These are phyloP conservation scores for Nemotelus nigrinus DNA, from an alignment of 2,888 invertebrate species.

Conservation along the genomic window DNA sequence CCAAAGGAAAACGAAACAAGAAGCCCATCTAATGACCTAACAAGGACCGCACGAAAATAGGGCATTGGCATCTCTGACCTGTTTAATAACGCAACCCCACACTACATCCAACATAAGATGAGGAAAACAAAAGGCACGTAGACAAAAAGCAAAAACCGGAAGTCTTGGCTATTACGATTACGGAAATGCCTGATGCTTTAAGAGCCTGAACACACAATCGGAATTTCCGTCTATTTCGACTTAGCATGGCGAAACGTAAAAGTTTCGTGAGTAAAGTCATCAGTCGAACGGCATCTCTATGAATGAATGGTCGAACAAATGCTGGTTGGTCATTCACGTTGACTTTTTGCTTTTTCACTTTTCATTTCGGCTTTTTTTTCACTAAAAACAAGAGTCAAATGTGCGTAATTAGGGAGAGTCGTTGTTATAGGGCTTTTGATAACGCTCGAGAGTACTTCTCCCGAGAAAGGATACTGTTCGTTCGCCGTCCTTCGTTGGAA, in stretches of 20 bases:
- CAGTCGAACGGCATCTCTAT: neutral
- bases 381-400: conserved; percentile 5
- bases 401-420: conserved; percentile 37
- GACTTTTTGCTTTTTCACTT: neutral
- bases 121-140: neutral
- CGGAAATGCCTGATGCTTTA: conserved; percentile 30
- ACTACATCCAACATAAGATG: too few species aligned
- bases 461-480: conserved; percentile 15
- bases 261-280: conserved; percentile 24
- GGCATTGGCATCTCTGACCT: too few species aligned
- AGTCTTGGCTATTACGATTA: conserved; percentile 37
- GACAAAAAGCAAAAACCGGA: conserved; percentile 16
- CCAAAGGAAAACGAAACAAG: too few species aligned
- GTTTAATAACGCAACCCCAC: too few species aligned
- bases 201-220: conserved; percentile 6
- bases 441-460: conserved; percentile 6
- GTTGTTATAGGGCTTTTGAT: conserved; percentile 15
- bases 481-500: neutral
- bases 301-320: neutral
- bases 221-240: neutral
- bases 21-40: too few species aligned
- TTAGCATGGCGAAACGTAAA: conserved; percentile 3
- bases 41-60: too few species aligned
- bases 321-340: neutral
- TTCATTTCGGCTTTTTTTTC: neutral